A percentile compares a stretch with the other conserved stretches of the same genome.
These are phyloP conservation scores for Galeopsomyia nigrocyanea DNA, from an alignment of 2,888 invertebrate genomes.

Conservation along the genomic window DNA sequence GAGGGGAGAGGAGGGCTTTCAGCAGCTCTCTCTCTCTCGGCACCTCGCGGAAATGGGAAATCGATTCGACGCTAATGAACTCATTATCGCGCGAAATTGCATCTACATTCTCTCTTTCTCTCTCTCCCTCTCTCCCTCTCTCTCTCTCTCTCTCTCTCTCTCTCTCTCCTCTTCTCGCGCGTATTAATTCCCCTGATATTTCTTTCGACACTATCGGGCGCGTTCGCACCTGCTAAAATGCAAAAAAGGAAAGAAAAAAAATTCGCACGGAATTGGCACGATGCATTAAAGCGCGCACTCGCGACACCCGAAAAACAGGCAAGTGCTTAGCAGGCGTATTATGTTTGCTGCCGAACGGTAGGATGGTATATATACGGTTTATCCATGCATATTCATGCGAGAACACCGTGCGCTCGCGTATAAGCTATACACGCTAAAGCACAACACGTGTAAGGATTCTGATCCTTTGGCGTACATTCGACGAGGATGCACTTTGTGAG, in stretches of 20 bases:
- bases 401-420: not conserved
- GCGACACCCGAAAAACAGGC: too few relatives aligned
- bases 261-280: too few relatives aligned
- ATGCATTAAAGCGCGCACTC: constrained; percentile 32
- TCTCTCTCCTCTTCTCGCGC: not conserved
- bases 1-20: not conserved
- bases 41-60: constrained; percentile 5
- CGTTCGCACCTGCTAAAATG: too few relatives aligned
- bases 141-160: not conserved
- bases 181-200: too few relatives aligned
- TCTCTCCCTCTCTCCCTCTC: too few relatives aligned
- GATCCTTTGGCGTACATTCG: constrained; percentile 2
- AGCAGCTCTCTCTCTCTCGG: constrained; percentile 3
- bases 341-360: constrained; percentile 11
- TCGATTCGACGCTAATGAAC: constrained; percentile 2
- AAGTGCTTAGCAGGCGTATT: constrained; percentile 8
- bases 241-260: too few relatives aligned
- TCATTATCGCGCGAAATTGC: not conserved
- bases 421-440: not conserved
- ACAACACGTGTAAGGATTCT: too few relatives aligned
- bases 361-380: not conserved
- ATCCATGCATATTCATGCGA: constrained; percentile 45
- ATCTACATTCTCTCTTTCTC: too few relatives aligned
- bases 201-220: too few relatives aligned
- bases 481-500: constrained; percentile 6